These are phyloP conservation scores for Sorex maritimensis DNA, from an alignment of 2,797 vertebrate genomes.

Conservation along the genomic window DNA sequence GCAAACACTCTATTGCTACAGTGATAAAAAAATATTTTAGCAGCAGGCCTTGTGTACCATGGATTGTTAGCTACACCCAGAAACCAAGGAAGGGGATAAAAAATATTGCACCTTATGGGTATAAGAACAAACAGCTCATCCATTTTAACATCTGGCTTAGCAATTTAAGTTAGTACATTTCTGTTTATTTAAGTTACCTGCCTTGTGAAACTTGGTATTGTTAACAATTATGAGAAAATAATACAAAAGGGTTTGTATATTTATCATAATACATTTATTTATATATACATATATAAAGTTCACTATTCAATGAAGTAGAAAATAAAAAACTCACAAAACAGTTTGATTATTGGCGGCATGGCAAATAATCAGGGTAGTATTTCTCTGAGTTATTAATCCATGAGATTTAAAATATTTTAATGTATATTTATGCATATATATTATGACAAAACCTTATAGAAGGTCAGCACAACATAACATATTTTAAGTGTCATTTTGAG, in stretches of 20 bases:
- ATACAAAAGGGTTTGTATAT: not conserved
- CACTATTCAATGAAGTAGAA: not conserved
- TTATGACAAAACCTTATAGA: not conserved
- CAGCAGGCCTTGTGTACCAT: too few relatives aligned
- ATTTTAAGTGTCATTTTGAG: not conserved
- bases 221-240: not conserved
- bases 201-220: not conserved
- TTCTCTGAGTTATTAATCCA: not conserved
- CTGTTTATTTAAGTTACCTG: not conserved
- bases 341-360: not conserved
- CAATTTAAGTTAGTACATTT: not conserved
- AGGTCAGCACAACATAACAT: not conserved
- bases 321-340: not conserved
- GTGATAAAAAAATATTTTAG: too few relatives aligned
- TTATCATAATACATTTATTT: not conserved
- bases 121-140: not conserved
- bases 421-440: not conserved
- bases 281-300: not conserved
- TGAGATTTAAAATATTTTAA: not conserved
- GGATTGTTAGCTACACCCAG: not conserved
- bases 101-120: not conserved
- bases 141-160: not conserved
- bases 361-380: not conserved
- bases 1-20: too few relatives aligned
- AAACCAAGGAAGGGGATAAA: not conserved